phyloP scores from a whole-genome alignment of 2,797 vertebrate genomes.

The Cuculus canorus region DNA sequence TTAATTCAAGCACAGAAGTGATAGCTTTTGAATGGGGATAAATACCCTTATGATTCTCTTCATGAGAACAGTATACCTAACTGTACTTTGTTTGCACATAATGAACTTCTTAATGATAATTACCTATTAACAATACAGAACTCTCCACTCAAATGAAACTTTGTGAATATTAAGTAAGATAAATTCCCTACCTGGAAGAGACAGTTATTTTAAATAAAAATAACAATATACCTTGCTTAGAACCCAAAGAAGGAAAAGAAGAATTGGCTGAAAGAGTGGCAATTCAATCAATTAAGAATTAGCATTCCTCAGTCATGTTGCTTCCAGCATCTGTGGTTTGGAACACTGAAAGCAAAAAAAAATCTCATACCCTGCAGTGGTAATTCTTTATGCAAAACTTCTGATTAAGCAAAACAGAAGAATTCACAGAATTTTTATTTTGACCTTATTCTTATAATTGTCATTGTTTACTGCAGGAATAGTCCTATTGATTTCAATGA shows the following conservation, averaged over 20 bases:
- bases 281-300: not conserved
- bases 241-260: not conserved
- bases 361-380: not conserved
- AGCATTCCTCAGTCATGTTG: not conserved
- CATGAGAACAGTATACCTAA: not conserved
- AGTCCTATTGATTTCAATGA: not conserved
- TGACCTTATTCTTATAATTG: not conserved
- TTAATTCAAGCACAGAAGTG: not conserved
- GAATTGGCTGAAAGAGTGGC: not conserved
- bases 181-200: not conserved
- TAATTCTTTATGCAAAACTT: not conserved
- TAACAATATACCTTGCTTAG: not conserved
- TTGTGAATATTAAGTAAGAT: not conserved
- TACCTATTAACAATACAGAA: not conserved
- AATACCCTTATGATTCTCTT: not conserved
- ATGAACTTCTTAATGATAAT: constrained; percentile 1
- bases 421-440: not conserved
- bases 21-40: not conserved
- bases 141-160: not conserved
- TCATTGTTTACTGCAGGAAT: not conserved
- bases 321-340: not conserved
- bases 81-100: not conserved
- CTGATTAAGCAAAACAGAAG: not conserved
- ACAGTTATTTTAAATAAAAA: not conserved
- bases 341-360: not conserved